Evolutionary conservation across 92 coral and sea anemone genomes (phyloP).

Genomic region (Parazoanthus swiftii): DNA sequence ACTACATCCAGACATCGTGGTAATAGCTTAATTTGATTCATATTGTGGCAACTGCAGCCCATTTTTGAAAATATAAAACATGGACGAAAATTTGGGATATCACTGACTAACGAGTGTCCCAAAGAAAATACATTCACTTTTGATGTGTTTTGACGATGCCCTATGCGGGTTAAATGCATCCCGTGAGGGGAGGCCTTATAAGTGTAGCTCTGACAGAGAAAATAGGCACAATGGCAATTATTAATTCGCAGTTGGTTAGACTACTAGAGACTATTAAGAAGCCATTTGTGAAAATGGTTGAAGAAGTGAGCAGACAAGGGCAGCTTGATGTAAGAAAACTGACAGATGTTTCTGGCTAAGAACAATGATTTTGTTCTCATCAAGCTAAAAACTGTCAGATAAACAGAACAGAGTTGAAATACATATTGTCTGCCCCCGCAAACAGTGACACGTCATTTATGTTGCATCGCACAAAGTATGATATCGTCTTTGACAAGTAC

Average conservation of each 20-base stretch:
- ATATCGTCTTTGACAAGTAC: neutral
- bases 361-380: neutral
- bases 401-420: neutral
- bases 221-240: no score
- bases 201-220: no score
- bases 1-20: neutral
- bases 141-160: no score
- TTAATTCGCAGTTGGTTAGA: no score
- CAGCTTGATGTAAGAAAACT: no score
- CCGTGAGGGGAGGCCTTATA: no score
- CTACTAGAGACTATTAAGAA: no score
- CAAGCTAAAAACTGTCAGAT: neutral
- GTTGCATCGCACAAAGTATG: neutral
- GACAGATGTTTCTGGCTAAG: neutral
- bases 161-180: no score
- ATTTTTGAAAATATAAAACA: neutral
- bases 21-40: neutral
- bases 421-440: neutral
- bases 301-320: neutral
- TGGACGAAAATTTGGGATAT: neutral
- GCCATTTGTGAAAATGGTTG: neutral
- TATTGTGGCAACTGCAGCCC: neutral
- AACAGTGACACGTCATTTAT: neutral
- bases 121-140: no score
- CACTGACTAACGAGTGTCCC: neutral